Evolutionary conservation across 2,113 vertebrate genomes (phyloP).

Genomic region (Neolamprologus sp.): DNA sequence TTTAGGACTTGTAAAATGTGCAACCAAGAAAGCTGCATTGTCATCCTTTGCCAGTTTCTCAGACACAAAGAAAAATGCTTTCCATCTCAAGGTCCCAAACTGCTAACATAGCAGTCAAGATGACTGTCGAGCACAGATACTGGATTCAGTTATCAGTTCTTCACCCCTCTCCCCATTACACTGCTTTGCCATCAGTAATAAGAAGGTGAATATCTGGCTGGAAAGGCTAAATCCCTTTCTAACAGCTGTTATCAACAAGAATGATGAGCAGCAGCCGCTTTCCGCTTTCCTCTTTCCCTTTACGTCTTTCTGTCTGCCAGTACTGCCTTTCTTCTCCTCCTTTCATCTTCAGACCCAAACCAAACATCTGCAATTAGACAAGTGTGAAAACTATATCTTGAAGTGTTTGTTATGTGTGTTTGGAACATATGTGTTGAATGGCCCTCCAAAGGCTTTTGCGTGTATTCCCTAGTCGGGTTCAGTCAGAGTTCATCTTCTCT

Average conservation of each 20-base stretch:
- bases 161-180: not conserved
- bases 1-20: constrained; percentile 9
- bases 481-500: constrained; percentile 52
- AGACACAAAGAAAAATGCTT: constrained; percentile 11
- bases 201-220: constrained; percentile 1
- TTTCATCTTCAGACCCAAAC: constrained; percentile 20
- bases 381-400: constrained; percentile 44
- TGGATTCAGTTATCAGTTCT: constrained; percentile 18
- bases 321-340: not conserved
- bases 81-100: not conserved
- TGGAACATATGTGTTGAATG: constrained; percentile 29
- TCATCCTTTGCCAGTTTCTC: not conserved
- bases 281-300: not conserved
- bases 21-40: not conserved
- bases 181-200: constrained; percentile 1
- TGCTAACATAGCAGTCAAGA: not conserved
- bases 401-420: constrained; percentile 37
- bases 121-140: constrained; percentile 29
- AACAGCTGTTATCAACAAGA: not conserved
- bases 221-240: not conserved
- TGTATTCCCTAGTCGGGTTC: constrained; percentile 35
- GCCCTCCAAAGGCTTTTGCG: not conserved
- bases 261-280: not conserved
- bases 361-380: constrained; percentile 64
- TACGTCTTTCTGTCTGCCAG: constrained; percentile 19